Percentiles rank a stretch among this genome's conserved stretches.
Evolutionary conservation across 2,888 invertebrate genomes (phyloP).

Genomic region (Drosophila ustulata): DNA sequence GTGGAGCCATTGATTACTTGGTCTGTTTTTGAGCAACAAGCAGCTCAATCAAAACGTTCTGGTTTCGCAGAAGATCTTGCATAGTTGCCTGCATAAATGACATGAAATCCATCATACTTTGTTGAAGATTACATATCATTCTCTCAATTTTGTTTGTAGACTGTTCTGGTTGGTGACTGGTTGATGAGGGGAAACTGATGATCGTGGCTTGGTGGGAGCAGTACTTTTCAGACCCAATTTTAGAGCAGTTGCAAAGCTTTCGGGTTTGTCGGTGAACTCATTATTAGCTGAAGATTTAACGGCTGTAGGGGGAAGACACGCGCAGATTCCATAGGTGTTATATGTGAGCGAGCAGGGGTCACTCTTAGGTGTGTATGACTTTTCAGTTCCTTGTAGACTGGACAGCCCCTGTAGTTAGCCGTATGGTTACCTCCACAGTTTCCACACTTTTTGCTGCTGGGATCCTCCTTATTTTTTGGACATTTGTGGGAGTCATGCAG

Average conservation of each 20-base stretch:
- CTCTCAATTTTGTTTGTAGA: neutral
- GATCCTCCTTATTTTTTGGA: neutral
- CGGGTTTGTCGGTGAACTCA: neutral
- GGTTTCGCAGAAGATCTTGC: no score
- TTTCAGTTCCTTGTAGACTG: neutral
- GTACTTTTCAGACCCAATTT: neutral
- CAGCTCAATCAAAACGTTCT: no score
- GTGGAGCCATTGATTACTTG: no score
- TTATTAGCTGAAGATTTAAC: neutral
- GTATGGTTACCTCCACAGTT: neutral
- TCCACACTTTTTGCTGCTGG: slow-evolving; percentile 3
- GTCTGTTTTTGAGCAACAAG: no score
- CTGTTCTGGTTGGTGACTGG: no score
- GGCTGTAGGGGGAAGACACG: neutral
- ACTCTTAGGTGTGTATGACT: neutral
- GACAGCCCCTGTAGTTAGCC: no score
- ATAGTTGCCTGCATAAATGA: no score
- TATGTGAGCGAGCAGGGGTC: neutral
- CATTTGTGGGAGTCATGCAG: neutral
- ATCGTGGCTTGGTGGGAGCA: neutral
- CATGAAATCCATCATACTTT: neutral
- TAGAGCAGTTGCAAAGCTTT: neutral
- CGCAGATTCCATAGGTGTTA: neutral
- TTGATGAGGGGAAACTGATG: no score
- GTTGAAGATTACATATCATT: neutral